phyloP scores from a whole-genome alignment of 53 echinoderm and acorn worm genomes.

The Arbacia lixula region DNA sequence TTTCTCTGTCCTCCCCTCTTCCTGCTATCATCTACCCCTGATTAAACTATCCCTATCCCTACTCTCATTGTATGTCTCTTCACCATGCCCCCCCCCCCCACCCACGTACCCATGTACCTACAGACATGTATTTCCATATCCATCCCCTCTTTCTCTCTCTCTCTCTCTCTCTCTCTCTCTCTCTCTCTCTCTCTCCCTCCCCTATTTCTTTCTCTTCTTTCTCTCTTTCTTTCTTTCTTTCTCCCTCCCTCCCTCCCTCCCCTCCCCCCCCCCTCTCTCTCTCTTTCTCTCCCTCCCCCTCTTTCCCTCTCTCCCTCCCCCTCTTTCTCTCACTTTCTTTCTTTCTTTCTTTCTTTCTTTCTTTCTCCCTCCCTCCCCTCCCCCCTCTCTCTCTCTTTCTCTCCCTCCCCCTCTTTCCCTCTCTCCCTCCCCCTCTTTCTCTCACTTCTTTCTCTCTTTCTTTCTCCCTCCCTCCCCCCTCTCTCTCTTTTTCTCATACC shows the following conservation, averaged over 20 bases:
- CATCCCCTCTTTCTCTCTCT: background rate
- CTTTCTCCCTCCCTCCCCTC: background rate
- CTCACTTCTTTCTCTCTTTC: background rate
- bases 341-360: background rate
- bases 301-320: background rate
- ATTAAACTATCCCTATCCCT: no score
- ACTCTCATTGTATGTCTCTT: no score
- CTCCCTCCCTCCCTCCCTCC: background rate
- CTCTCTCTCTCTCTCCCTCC: background rate
- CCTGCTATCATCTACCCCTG: no score
- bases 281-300: background rate
- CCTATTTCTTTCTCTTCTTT: no score
- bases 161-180: background rate
- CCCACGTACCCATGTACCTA: background rate
- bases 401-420: background rate
- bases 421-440: background rate
- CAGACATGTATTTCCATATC: background rate
- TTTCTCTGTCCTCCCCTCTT: no score
- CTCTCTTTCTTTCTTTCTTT: background rate
- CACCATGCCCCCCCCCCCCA: background rate
- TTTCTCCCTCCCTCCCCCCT: no score
- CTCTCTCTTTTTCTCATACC: background rate
- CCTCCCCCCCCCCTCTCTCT: background rate
- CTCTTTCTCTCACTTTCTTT: background rate
- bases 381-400: background rate